Evolutionary conservation across 2,113 vertebrate species (phyloP), one percentile per base, ranked within the genome.

Genomic region (Suricata suricatta): DNA sequence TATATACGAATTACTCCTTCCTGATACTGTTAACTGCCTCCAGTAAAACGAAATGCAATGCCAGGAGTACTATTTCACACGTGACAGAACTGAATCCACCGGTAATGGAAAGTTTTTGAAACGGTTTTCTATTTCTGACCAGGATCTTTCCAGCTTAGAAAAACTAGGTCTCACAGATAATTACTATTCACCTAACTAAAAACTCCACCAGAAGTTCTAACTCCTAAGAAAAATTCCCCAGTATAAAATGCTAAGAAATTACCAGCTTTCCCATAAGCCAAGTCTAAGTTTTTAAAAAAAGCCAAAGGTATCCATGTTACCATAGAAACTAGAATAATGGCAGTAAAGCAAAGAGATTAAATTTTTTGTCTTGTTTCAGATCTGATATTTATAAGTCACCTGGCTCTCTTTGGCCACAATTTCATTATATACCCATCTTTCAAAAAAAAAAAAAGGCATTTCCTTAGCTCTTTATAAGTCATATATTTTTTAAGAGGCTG

Each of bases 161-260:
- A 93, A 92, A 60, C 29, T 29, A 64, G 74, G 11, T 95, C 91
- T 87, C 33, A 50, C 2, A 93, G 93, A 50, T 79, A 95, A 82
- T 0, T 84, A n/a, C 17, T 23, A 74, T 63, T 90, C 17, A 92
- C 7, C 8, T 57, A 84, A 85, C 17, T 79, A 90, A 88, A 91
- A 96, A 57, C 52, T 38, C 33, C 8, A 77, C 47, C 19, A 50
- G 60, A 79, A 79, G 31, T 64, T 77, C 31, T 31, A 81, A 94
- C 3, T n/a, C 41, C 2, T 72, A 88, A 89, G 23, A 96, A 95
- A 97, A 83, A 35, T n/a, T 50, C 76, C 41, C 90, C 63, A 57
- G 89, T 50, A 74, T 80, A 52, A 85, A 96, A 71, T 66, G 68
- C 23, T 89, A 93, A 95, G 92, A 79, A 89, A 89, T 74, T 72